These are phyloP conservation scores for Eunapius fragilis DNA, from an alignment of 37 sponge, comb jelly and placozoan genomes.

Conservation along the genomic window DNA sequence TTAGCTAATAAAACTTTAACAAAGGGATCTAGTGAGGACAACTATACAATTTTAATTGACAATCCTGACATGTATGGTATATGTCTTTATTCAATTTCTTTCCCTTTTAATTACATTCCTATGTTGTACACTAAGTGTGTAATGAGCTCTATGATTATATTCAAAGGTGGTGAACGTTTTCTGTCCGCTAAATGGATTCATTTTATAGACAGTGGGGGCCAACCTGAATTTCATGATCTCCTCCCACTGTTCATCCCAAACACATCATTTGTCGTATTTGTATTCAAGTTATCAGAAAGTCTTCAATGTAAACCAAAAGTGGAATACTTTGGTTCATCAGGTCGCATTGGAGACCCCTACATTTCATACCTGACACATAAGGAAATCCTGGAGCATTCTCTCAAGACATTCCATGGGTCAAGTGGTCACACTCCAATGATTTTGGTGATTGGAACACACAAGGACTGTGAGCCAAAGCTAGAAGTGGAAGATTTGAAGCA, in stretches of 20 bases:
- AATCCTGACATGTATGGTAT: too few species aligned
- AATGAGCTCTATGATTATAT: too few species aligned
- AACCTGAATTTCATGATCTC: constrained; percentile 19
- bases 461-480: background rate
- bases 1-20: too few species aligned
- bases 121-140: too few species aligned
- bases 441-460: background rate
- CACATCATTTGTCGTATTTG: background rate
- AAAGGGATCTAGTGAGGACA: too few species aligned
- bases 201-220: constrained; percentile 29
- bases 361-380: background rate
- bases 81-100: too few species aligned
- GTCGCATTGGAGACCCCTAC: constrained; percentile 2
- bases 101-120: too few species aligned
- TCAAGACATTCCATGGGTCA: background rate
- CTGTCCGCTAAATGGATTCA: background rate
- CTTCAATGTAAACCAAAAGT: background rate
- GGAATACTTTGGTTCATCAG: constrained; percentile 6
- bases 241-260: constrained; percentile 4
- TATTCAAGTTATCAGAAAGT: constrained; percentile 13
- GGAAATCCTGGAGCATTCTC: background rate
- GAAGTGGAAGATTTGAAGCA: background rate
- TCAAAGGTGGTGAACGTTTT: background rate
- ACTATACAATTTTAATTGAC: too few species aligned
- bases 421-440: background rate